A percentile compares a stretch with the other conserved stretches of the same genome.
Conservation (phyloP, 2,113 vertebrate genomes). For the Periophthalmodon schlosseri region DNA sequence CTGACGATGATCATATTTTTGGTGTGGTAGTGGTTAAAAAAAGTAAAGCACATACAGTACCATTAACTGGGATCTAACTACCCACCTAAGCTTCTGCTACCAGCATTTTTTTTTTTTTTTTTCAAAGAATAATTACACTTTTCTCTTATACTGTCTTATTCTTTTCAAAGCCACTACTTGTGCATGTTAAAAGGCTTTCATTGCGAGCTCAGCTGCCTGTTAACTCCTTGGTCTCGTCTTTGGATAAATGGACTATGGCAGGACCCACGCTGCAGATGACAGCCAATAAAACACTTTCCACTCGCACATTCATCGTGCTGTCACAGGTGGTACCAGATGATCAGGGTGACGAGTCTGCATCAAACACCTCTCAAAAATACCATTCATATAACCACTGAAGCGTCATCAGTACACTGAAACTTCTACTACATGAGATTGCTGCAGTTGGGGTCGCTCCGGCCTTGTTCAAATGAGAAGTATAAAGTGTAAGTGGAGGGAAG, state of each 20-base stretch:
- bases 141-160: slow-evolving; percentile 19
- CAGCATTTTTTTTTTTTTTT: neutral
- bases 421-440: neutral
- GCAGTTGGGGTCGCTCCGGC: slow-evolving; percentile 2
- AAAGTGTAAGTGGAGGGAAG: slow-evolving; percentile 11
- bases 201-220: slow-evolving; percentile 37
- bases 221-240: slow-evolving; percentile 19
- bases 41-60: too few relatives aligned
- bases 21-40: too few relatives aligned
- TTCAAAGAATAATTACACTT: neutral
- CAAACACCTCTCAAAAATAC: neutral
- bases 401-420: neutral
- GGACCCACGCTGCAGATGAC: slow-evolving; percentile 12
- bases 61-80: neutral
- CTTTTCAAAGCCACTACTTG: slow-evolving; percentile 23
- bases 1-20: too few relatives aligned
- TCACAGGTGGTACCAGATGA: slow-evolving; percentile 5
- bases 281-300: slow-evolving; percentile 28
- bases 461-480: slow-evolving; percentile 8
- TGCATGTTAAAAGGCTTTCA: slow-evolving; percentile 60
- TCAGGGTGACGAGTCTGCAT: slow-evolving; percentile 16
- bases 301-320: neutral
- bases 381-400: neutral
- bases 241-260: slow-evolving; percentile 28
- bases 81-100: neutral